Evolutionary conservation across 2,888 invertebrate genomes (phyloP), one percentile per base, ranked within the genome.

Genomic region (Ametastegia equiseti): DNA sequence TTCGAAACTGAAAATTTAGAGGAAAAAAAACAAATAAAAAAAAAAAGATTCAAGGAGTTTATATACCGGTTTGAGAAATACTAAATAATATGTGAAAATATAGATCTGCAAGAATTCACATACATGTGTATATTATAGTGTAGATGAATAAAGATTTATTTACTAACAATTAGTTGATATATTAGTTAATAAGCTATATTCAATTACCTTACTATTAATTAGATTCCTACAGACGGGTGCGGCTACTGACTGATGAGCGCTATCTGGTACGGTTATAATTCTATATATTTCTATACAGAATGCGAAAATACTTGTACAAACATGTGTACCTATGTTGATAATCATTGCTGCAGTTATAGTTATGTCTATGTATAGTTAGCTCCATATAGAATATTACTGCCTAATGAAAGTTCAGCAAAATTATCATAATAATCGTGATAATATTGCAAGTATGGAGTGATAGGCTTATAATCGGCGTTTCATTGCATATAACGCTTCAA

Each of bases 161-260:
- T 30, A 60, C 57, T 57, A 27, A 60, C 60, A 60, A 13, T 60
- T 30, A 15, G 15, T 42, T 60, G 30, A 30, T 47, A 5, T 30
- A 30, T 60, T 30, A 54, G 54, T 23, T 54, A 13, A 60, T 60
- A 23, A 60, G 11, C 2, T 60, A 57, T n/a, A n/a, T n/a, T n/a
- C 71, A 83, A 78, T 69, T 85, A 83, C 82, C 79, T 81, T 60
- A 73, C 81, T 85, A 82, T 81, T 75, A 9, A 9, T 42, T 42
- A 9, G 7, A 23, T 54, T 54, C 54, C 23, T 54, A n/a, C n/a
- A 54, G 23, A 23, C 54, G 23, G 11, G 9, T 54, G 9, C n/a
- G n/a, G n/a, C n/a, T n/a, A n/a, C n/a, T n/a, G n/a, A n/a, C n/a
- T n/a, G n/a, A n/a, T n/a, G n/a, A n/a, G n/a, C n/a, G n/a, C n/a